Evolutionary conservation across 2,113 vertebrate genomes (phyloP).

Genomic region (Casuarius casuarius): DNA sequence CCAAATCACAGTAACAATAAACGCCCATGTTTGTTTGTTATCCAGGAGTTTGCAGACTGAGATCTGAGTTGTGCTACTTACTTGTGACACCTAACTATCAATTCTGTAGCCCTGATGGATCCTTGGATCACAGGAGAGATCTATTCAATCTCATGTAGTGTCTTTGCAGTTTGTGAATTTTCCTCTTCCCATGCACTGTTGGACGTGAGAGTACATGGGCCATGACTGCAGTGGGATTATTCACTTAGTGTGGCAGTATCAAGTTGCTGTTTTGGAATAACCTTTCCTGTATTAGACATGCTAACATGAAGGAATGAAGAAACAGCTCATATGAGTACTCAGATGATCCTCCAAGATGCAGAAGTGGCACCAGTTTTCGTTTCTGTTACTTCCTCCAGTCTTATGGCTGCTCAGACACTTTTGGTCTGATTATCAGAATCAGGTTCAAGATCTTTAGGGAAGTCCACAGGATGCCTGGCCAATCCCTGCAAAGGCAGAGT

Average conservation of each 20-base stretch:
- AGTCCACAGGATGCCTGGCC: background rate
- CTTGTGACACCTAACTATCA: background rate
- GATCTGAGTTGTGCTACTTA: background rate
- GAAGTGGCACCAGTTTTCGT: background rate
- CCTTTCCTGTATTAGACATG: background rate
- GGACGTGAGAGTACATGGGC: background rate
- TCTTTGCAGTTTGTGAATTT: background rate
- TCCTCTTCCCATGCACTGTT: background rate
- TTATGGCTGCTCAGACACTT: background rate
- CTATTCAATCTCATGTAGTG: background rate
- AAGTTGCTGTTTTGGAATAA: slow-evolving; percentile 33
- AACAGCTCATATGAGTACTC: background rate
- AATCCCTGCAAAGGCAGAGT: slow-evolving; percentile 2
- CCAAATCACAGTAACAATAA: background rate
- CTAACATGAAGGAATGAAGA: background rate
- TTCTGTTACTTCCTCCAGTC: background rate
- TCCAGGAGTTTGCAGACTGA: background rate
- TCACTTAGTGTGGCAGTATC: background rate
- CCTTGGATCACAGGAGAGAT: background rate
- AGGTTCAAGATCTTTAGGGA: background rate
- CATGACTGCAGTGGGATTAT: background rate
- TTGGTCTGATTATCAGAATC: slow-evolving; percentile 4
- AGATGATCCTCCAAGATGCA: slow-evolving; percentile 8
- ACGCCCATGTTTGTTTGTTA: background rate
- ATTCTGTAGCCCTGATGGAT: background rate